Evolutionary conservation across 2,888 invertebrate genomes (phyloP).

Genomic region (Eupithecia centaureata): DNA sequence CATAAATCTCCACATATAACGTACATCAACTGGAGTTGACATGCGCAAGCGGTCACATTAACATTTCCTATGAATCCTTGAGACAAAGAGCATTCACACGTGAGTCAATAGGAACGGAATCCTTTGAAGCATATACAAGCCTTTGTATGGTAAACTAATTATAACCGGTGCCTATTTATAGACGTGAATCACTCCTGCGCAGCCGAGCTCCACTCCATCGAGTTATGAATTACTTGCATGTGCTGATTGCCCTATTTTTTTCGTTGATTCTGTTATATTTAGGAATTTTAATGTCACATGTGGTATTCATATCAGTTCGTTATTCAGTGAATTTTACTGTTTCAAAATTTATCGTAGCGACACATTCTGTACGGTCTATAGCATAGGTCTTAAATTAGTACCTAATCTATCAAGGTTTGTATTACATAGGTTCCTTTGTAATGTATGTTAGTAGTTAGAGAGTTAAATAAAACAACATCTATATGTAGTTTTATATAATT

Average conservation of each 20-base stretch:
- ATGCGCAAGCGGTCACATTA: slow-evolving; percentile 9
- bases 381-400: neutral
- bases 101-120: slow-evolving; percentile 63
- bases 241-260: slow-evolving; percentile 45
- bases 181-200: slow-evolving; percentile 73
- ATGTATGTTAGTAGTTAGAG: neutral
- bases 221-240: slow-evolving; percentile 59
- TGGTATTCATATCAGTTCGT: neutral
- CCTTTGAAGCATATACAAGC: slow-evolving; percentile 54
- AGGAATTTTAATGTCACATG: slow-evolving; percentile 9
- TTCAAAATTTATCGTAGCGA: neutral
- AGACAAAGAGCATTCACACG: slow-evolving; percentile 64
- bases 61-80: slow-evolving; percentile 36
- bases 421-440: neutral
- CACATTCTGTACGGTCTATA: neutral
- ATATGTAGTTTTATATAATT: no score
- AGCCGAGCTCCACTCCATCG: slow-evolving; percentile 50
- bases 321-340: neutral
- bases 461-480: neutral
- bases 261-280: slow-evolving; percentile 8
- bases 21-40: neutral
- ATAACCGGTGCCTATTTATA: slow-evolving; percentile 66
- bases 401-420: neutral
- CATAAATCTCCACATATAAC: neutral
- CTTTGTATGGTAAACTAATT: slow-evolving; percentile 75